Conservation (phyloP, 2,888 invertebrate genomes). For the Caradrina clavipalpis region DNA sequence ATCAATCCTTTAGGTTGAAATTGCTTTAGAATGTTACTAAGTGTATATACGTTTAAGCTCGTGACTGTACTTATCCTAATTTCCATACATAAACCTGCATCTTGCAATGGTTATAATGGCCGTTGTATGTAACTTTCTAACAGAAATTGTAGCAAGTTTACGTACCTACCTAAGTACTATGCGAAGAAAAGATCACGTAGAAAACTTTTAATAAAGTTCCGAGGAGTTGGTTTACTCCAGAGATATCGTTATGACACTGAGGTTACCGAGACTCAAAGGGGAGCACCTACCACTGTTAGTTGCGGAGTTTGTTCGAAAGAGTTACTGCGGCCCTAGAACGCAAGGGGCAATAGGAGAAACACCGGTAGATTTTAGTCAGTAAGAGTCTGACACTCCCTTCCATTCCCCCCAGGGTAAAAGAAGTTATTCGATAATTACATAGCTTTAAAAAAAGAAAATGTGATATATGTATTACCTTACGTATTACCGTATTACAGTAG, state of each 20-base stretch:
- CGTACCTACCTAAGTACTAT: slow-evolving; percentile 37
- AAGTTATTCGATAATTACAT: no score
- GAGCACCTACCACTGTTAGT: slow-evolving; percentile 28
- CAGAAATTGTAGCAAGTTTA: slow-evolving; percentile 58
- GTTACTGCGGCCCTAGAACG: no score
- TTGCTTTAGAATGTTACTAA: no score
- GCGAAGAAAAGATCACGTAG: slow-evolving; percentile 74
- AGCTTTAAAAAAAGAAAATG: no score
- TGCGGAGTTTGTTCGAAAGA: no score
- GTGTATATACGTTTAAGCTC: no score
- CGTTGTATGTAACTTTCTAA: slow-evolving; percentile 3
- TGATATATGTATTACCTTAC: no score
- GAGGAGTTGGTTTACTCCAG: slow-evolving; percentile 68
- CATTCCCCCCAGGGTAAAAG: no score
- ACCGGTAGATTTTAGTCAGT: no score
- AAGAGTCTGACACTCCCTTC: no score
- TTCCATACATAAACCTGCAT: slow-evolving; percentile 2
- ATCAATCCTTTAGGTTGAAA: no score
- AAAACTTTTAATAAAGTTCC: slow-evolving; percentile 79
- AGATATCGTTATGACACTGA: slow-evolving; percentile 69
- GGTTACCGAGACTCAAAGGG: slow-evolving; percentile 59
- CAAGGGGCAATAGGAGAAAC: no score
- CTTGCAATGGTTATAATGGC: slow-evolving; percentile 4
- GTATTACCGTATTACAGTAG: slow-evolving; percentile 17
- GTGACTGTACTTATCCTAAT: not conserved